Base-by-base conservation (phyloP, 2,888 invertebrate genomes). In the Lasioglossum pauxillum region DNA sequence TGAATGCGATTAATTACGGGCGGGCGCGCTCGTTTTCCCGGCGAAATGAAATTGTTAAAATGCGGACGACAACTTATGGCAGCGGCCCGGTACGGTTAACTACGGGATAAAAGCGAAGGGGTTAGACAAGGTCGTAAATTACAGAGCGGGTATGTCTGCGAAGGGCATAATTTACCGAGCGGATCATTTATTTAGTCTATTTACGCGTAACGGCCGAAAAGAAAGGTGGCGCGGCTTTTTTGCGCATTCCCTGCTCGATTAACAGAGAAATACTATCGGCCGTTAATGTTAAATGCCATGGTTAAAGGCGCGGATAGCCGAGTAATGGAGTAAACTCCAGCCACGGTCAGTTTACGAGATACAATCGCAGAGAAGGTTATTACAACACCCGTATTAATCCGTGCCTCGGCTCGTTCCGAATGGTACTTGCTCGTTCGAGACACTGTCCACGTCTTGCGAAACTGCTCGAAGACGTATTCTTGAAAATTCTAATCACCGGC, bases 321-420 rank as follows among this genome's bases (percentile, higher is more conserved):
- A 69, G 76, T 81, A 84, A 84, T 78, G 80, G 64, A 71, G 49
- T 71, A 35, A 78, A 80, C 49, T 81, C 67, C 35, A 64, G 41
- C 75, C 81, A 81, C 64, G 78, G 82, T 77, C 77, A 80, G 72
- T 76, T 80, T 78, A 53, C 71, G 80, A 80, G 87, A 83, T 86
- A 83, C 72, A 83, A 87, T 87, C 86, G 69, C 41, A 64, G 60
- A 80, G 78, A 78, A 76, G 86, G 73, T 44, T 76, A 79, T 87
- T 86, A 82, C 86, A 44, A 86, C 80, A 81, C 49, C 35, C 49
- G 73, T 60, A 64, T 87, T 78, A 78, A 87, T 86, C 60, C 67
- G 53, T 71, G 67, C 41, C 31, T 41, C 72, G 35, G 41, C 75
- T 74, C 69, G 75, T 60, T 31, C 31, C 67, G 67, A 67, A 67